Evolutionary conservation across 2,797 vertebrate species (phyloP).

Genomic region (Esox lucius): DNA sequence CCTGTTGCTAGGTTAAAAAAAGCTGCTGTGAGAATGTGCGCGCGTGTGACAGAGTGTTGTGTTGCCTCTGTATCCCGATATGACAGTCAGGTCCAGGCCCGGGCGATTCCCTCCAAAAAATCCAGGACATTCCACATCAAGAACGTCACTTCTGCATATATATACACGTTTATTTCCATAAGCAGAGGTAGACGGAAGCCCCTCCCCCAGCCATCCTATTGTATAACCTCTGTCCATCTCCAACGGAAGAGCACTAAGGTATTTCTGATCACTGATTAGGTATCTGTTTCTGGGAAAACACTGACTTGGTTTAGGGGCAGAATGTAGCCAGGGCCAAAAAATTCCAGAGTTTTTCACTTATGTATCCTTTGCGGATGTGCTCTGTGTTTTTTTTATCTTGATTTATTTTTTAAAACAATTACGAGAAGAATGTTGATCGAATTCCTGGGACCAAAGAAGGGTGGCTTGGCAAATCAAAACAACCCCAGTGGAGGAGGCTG

Average conservation of each 20-base stretch:
- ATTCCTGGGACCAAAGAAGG: background rate
- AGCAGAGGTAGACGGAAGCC: conserved; percentile 7
- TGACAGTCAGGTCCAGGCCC: background rate
- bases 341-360: background rate
- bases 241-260: background rate
- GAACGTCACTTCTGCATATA: conserved; percentile 43
- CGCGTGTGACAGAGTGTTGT: background rate
- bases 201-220: conserved; percentile 15
- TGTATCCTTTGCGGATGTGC: too few species aligned
- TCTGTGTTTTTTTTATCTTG: background rate
- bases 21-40: conserved; percentile 11
- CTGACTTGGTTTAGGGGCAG: background rate
- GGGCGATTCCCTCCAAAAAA: conserved; percentile 37
- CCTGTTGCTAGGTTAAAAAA: conserved; percentile 40
- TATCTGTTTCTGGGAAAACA: background rate
- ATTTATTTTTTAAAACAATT: background rate
- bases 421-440: background rate
- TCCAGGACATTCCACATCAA: conserved; percentile 54
- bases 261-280: background rate
- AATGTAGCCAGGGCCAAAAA: background rate
- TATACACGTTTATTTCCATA: conserved; percentile 52
- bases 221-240: background rate
- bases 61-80: background rate
- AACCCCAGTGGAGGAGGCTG: background rate
- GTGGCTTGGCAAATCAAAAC: background rate